A percentile compares a stretch with the other conserved stretches of the same genome.
Conservation (phyloP, 2,113 vertebrate genomes). For the Hemicordylus capensis region DNA sequence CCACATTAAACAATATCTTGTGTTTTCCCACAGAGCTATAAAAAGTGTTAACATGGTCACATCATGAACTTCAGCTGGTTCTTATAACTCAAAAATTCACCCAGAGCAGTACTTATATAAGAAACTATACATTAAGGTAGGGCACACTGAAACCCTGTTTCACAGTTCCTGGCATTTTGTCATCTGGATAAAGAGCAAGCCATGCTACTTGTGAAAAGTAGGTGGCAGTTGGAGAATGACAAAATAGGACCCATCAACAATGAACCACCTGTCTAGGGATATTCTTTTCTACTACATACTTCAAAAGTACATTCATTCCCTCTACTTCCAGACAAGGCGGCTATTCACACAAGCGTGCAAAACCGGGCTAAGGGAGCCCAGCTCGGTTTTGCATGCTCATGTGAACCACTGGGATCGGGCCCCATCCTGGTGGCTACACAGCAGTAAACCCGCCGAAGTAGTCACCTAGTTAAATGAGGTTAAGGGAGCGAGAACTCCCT, state of each 20-base stretch:
- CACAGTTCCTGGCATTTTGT: constrained; percentile 37
- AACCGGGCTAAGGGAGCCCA: no score
- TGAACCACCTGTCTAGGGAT: not conserved
- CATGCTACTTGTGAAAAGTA: not conserved
- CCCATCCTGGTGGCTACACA: no score
- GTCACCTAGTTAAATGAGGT: no score
- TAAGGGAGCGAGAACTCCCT: no score
- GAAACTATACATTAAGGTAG: constrained; percentile 36
- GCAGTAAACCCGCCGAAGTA: no score
- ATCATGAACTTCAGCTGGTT: constrained; percentile 74
- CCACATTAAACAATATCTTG: constrained; percentile 63
- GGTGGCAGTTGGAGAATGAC: not conserved
- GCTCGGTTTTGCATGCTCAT: no score
- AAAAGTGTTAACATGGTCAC: constrained; percentile 73
- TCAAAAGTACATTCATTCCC: no score
- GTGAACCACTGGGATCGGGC: no score
- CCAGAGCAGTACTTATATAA: constrained; percentile 61
- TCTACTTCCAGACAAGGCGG: no score
- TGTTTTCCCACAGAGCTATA: constrained; percentile 70
- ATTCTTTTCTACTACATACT: constrained; percentile 4
- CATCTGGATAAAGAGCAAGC: not conserved
- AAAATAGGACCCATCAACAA: not conserved
- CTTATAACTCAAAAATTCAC: constrained; percentile 66
- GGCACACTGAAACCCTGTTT: no score
- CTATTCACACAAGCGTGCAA: no score